Evolutionary conservation across 2,888 invertebrate species (phyloP).

Genomic region (Julus scandinavius): DNA sequence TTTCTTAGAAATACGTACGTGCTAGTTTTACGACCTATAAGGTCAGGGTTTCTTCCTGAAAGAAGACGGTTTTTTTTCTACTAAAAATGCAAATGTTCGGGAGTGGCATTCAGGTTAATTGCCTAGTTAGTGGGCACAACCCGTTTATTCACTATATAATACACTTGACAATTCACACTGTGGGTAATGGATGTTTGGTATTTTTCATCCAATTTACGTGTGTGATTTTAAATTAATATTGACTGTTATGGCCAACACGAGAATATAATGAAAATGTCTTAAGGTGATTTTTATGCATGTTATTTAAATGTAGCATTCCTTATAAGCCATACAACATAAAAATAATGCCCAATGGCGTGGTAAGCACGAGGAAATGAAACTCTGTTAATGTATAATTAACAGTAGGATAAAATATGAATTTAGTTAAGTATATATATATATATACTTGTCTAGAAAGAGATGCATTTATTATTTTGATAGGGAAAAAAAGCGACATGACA

Average conservation of each 20-base stretch:
- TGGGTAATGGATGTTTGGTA: not conserved
- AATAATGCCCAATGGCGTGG: not conserved
- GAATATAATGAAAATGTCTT: not conserved
- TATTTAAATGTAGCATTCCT: not conserved
- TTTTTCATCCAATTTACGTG: not conserved
- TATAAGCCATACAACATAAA: not conserved
- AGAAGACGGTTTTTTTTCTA: not conserved
- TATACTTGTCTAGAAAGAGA: not conserved
- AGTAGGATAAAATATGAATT: not conserved
- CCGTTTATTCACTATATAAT: not conserved
- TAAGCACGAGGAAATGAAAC: not conserved
- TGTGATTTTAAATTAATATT: not conserved
- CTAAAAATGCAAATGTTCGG: not conserved
- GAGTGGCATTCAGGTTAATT: slow-evolving; percentile 40
- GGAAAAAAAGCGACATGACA: not conserved
- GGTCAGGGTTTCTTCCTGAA: not conserved
- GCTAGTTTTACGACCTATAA: not conserved
- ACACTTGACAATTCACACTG: not conserved
- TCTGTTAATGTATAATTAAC: not conserved
- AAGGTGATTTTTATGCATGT: not conserved
- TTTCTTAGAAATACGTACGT: not conserved
- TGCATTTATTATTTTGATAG: slow-evolving; percentile 7
- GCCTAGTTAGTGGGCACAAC: not conserved
- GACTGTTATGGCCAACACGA: not conserved
- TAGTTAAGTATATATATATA: not conserved